Base-by-base conservation (phyloP, 2,888 invertebrate genomes). In the Drosophila atripex region DNA sequence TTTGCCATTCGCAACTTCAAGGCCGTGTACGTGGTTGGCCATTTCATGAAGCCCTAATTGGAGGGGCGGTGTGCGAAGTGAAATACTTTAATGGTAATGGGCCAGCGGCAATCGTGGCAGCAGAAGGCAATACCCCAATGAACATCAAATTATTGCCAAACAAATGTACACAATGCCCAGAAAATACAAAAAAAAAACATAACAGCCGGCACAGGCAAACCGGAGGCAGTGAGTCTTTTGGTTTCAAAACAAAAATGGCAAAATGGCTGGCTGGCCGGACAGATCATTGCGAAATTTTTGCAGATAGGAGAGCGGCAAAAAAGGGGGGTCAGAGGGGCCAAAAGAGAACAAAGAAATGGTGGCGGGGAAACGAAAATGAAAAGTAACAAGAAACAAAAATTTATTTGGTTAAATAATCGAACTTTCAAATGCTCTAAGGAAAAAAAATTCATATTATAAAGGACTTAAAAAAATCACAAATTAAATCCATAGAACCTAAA, bases 21-120 rank as follows among this genome's bases (percentile, higher is more conserved):
- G 56, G 71, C 74, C 32, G 77, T 88, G 14, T 79, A 71, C 45
- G 78, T 87, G 28, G 73, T 87, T 41, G 89, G 88, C 18, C 88
- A 86, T 65, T 66, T 84, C 54, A 58, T 76, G 8, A 77, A 66
- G 56, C 76, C 79, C 70, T 87, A 60, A 87, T 66, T 71, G 49
- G 21, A 14, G 4, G 18, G 3, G 35, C 0, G n/a, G 46, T 18
- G 14, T 38, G 6, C 39, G 8, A 11, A 41, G 35, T 14, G 58
- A 38, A 50, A 58, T 64, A 28, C 3, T 35, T 38, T 28, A 23
- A 50, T 25, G 11, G 21, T 14, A 11, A 55, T 28, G 56, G 28
- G 38, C 45, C 25, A 11, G 45, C 51, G 47, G 30, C 61, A 71
- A 71, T 64, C 59, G 57, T 47, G 68, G 43, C 68, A 47, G 47